These are phyloP conservation scores for Montipora efflorescens DNA, from an alignment of 64 coral and sea anemone species.

Conservation along the genomic window DNA sequence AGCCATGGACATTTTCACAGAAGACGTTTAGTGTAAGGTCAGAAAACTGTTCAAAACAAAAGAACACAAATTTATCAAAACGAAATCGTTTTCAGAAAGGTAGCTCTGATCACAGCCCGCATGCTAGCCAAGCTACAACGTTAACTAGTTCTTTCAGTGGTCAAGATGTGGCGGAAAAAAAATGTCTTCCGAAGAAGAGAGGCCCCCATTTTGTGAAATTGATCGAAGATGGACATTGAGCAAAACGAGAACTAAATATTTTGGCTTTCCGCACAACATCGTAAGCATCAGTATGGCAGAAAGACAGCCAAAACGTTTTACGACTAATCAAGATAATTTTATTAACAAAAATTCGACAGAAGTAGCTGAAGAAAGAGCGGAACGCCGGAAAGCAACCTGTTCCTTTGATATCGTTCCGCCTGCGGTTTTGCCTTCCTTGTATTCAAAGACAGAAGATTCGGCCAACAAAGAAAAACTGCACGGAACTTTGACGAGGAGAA, in stretches of 20 bases:
- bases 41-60: background rate
- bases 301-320: background rate
- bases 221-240: background rate
- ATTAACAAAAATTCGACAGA: background rate
- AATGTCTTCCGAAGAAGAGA: background rate
- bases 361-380: background rate
- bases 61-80: background rate
- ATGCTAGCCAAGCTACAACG: background rate
- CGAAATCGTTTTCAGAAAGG: background rate
- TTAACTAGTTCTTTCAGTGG: background rate
- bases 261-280: background rate
- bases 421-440: background rate
- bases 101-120: background rate
- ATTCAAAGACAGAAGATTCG: background rate
- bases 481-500: background rate
- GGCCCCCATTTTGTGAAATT: background rate
- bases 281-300: background rate
- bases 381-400: background rate
- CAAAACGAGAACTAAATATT: background rate
- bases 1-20: background rate
- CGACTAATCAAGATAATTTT: background rate
- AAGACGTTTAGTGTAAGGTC: background rate
- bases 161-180: background rate
- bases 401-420: constrained; percentile 2
- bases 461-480: background rate